phyloP scores from a whole-genome alignment of 2,888 invertebrate species.

The Neoscelio sp. region DNA sequence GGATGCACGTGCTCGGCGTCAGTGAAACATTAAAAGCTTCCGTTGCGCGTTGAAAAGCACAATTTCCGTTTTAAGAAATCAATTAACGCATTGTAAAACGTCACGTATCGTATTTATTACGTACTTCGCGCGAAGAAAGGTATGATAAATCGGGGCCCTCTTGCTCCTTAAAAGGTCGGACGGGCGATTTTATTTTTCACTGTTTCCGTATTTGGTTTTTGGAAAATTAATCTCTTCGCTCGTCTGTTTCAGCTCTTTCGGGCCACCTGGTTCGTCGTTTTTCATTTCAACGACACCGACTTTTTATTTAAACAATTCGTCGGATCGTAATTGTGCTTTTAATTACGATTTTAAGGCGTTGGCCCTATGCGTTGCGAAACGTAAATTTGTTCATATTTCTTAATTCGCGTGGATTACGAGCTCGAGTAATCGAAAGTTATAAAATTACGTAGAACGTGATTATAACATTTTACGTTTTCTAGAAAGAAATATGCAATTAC shows the following conservation, averaged over 20 bases:
- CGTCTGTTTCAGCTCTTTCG: slow-evolving; percentile 11
- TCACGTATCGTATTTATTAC: slow-evolving; percentile 41
- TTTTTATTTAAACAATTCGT: no score
- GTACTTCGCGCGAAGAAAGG: neutral
- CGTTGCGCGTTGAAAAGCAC: slow-evolving; percentile 25
- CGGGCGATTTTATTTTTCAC: slow-evolving; percentile 3
- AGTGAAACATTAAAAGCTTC: slow-evolving; percentile 46
- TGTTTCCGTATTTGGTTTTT: slow-evolving; percentile 17
- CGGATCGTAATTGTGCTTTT: no score
- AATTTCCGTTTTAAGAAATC: slow-evolving; percentile 44
- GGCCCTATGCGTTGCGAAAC: slow-evolving; percentile 20
- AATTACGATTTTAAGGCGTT: no score
- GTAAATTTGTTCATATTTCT: slow-evolving; percentile 27
- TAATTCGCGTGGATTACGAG: slow-evolving; percentile 34
- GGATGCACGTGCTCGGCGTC: slow-evolving; percentile 46
- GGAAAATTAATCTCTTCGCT: slow-evolving; percentile 19
- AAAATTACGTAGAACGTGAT: slow-evolving; percentile 26
- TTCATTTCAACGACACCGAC: no score
- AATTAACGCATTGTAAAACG: slow-evolving; percentile 48
- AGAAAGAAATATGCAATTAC: slow-evolving; percentile 11
- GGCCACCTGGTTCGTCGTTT: slow-evolving; percentile 30
- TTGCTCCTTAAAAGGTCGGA: slow-evolving; percentile 8
- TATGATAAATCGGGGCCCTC: slow-evolving; percentile 13
- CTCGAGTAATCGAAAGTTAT: slow-evolving; percentile 3
- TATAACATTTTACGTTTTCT: slow-evolving; percentile 29